Evolutionary conservation across 2,888 invertebrate species (phyloP).

Genomic region (Dicyrtomina minuta): DNA sequence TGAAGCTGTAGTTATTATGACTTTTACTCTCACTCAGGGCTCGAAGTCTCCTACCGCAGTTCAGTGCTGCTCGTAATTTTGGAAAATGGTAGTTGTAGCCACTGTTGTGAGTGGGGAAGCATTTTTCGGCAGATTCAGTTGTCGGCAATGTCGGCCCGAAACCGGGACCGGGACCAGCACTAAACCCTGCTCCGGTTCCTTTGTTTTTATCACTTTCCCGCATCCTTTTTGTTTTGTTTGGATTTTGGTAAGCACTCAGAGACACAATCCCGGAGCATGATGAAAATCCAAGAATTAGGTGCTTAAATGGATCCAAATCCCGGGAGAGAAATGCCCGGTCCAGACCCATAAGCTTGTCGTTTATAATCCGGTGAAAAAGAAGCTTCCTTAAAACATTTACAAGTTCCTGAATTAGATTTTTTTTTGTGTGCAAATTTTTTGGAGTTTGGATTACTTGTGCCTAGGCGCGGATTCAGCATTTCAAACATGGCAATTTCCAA

Average conservation of each 20-base stretch:
- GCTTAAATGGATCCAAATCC: constrained; percentile 51
- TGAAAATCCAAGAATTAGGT: constrained; percentile 52
- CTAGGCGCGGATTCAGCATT: no score
- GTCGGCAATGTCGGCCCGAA: no score
- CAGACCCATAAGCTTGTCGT: constrained; percentile 52
- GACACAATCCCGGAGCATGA: constrained; percentile 29
- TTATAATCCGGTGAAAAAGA: constrained; percentile 52
- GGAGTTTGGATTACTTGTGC: no score
- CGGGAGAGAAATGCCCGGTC: constrained; percentile 52
- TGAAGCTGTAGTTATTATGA: no score
- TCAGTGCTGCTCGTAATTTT: constrained; percentile 47
- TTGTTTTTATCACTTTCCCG: constrained; percentile 31
- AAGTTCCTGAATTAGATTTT: no score
- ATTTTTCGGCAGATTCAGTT: neutral
- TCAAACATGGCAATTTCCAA: no score
- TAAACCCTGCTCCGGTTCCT: neutral
- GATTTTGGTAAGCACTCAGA: neutral
- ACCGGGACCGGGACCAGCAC: no score
- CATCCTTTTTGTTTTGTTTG: constrained; percentile 25
- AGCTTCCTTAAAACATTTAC: constrained; percentile 44
- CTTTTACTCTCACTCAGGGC: no score
- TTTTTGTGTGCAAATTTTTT: no score
- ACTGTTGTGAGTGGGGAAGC: constrained; percentile 7
- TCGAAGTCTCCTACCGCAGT: constrained; percentile 41
- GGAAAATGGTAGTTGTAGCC: constrained; percentile 42